Evolutionary conservation across 2,888 invertebrate genomes (phyloP).

Genomic region (Tenthredo amoena): DNA sequence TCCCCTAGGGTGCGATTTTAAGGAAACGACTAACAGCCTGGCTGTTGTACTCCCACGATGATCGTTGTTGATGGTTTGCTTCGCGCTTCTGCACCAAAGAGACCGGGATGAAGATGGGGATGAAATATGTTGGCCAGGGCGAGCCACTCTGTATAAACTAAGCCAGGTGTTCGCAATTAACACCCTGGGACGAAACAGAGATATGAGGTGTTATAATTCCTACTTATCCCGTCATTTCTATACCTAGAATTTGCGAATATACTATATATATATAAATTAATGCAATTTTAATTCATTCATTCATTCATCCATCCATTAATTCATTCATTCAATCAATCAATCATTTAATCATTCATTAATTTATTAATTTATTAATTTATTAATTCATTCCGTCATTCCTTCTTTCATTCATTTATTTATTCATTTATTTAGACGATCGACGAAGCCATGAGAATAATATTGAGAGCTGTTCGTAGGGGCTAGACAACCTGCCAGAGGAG

Average conservation of each 20-base stretch:
- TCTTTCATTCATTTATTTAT: not conserved
- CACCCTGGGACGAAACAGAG: not conserved
- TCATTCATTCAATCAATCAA: too few relatives aligned
- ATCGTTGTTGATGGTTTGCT: slow-evolving; percentile 20
- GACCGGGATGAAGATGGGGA: not conserved
- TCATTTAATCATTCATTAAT: not conserved
- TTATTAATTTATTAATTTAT: not conserved
- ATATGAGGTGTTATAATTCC: not conserved
- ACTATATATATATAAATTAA: too few relatives aligned
- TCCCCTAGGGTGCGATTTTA: slow-evolving; percentile 24
- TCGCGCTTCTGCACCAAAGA: not conserved
- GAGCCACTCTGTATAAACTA: not conserved
- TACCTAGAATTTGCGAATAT: not conserved
- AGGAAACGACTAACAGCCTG: slow-evolving; percentile 22
- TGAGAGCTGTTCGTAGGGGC: not conserved
- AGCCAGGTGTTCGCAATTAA: slow-evolving; percentile 35
- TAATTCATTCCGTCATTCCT: too few relatives aligned
- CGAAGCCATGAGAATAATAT: not conserved
- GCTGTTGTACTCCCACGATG: slow-evolving; percentile 26
- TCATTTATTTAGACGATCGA: not conserved
- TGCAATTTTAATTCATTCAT: not conserved
- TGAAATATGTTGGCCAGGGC: not conserved
- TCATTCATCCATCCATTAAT: not conserved
- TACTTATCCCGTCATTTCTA: not conserved
- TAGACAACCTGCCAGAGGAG: slow-evolving; percentile 9